phyloP scores from a whole-genome alignment of 1,140 invertebrate genomes.

The Panagrolaimus sp. region DNA sequence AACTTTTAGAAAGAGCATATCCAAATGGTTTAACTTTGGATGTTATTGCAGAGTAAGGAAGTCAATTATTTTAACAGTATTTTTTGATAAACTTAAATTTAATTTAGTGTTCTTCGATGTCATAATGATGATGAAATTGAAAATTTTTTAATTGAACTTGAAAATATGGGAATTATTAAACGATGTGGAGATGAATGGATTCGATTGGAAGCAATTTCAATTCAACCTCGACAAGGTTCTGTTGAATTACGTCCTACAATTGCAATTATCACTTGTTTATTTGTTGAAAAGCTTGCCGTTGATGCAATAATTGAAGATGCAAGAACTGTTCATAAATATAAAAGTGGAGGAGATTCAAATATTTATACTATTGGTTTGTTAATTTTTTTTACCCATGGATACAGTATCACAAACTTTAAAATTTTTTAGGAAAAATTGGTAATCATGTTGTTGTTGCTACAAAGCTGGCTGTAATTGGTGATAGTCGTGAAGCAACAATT shows the following conservation, averaged over 20 bases:
- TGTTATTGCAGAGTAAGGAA: conserved; percentile 26
- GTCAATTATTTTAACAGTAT: too few relatives aligned
- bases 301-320: conserved; percentile 97
- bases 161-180: conserved; percentile 33
- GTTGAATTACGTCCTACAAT: conserved; percentile 81
- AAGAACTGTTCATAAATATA: conserved; percentile 92
- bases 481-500: conserved; percentile 85
- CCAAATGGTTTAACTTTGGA: conserved; percentile 85
- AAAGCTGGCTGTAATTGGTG: conserved; percentile 88
- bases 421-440: conserved; percentile 80
- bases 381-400: too few relatives aligned
- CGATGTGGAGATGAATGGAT: conserved; percentile 47
- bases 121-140: conserved; percentile 26
- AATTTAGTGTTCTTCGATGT: conserved; percentile 21
- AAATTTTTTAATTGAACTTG: conserved; percentile 34
- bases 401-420: background rate
- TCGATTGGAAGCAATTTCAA: conserved; percentile 25
- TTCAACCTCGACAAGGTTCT: conserved; percentile 23
- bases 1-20: conserved; percentile 91
- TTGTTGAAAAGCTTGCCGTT: conserved; percentile 96
- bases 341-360: conserved; percentile 87
- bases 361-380: conserved; percentile 74
- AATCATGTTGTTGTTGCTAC: conserved; percentile 89
- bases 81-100: conserved; percentile 16
- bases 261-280: conserved; percentile 92